Base-by-base conservation (phyloP, 2,797 vertebrate species). In the Ambastaia sidthimunki region DNA sequence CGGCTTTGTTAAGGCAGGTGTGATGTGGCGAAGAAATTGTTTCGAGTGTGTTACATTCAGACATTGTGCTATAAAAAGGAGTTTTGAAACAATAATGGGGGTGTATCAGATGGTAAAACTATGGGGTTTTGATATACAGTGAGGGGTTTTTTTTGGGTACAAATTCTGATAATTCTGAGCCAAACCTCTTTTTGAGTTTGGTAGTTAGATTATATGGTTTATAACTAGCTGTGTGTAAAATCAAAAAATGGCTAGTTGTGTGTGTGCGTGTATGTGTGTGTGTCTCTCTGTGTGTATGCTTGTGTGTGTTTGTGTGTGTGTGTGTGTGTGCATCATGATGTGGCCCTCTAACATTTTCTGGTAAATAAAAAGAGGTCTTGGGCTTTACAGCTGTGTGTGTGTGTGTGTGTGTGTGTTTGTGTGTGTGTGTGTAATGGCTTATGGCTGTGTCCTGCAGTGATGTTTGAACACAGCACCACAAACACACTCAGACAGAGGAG, bases 381-480 rank as follows among this genome's bases (percentile, higher is more conserved):
- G 68, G 70, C 83, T 76, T 66, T 54, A 72, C 54, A 67, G 75
- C 50, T n/a, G n/a, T n/a, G n/a, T n/a, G n/a, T n/a, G n/a, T n/a
- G 28, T 28, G 28, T 28, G 28, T 28, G 28, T 28, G 28, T 28
- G 4, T 28, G 28, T 28, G 2, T 28, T 2, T 28, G 28, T 28
- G 28, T 4, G 2, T 28, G 28, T 65, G 57, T 71, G 75, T 83
- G 81, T 86, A 83, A 86, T 83, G 59, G 75, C 75, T 71, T 76
- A 80, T 79, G 50, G 60, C 76, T 62, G 66, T 60, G 74, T 82
- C 78, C 44, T 15, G 28, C 72, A 48, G 81, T 66, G 71, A 54
- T 83, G 85, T 86, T 86, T 86, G 85, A 86, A 81, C 74, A 86
- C 57, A 68, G 60, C 71, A 76, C 71, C 67, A 84, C 85, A 87